Base-by-base conservation (phyloP, 2,888 invertebrate genomes). In the Herminia tarsipennalis region DNA sequence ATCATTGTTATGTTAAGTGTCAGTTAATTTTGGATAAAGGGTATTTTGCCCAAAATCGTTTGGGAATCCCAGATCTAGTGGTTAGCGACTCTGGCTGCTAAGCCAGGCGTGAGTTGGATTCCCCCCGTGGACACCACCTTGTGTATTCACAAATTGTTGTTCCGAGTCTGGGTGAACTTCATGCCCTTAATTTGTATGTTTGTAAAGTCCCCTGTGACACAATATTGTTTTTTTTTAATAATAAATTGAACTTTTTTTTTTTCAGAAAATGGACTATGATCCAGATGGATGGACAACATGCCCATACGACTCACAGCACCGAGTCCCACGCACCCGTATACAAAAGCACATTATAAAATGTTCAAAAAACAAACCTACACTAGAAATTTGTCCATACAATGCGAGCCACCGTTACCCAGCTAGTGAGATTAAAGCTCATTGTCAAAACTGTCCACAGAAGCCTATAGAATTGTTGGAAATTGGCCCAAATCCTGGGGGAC, bases 291-390 rank as follows among this genome's bases (percentile, higher is more conserved):
- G 81, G 56, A 71, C 92, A 0, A 62, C 74, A 0, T 94, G 94
- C 51, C 94, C 94, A 0, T 94, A 94, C 68, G 78, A 94, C 40
- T 34, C 68, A 0, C 22, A 72, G 0, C 94, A 94, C 59, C 76
- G 80, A 0, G 90, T 94, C 12, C 73, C 87, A 0, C 81, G 83
- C 0, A 87, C 86, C 2, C 86, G 93, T 0, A 70, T 94, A 3
- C 93, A 93, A 42, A 76, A 72, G 0, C 94, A 94, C 63, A 60
- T 94, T 0, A 65, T 92, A 0, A 94, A 93, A 66, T 94, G 94
- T 52, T 78, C 92, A 10, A 69, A 81, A 8, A 81, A 78, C 0
- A 76, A 92, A 51, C 90, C 92, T 0, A 63, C 81, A 1, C 62
- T 83, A 0, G 66, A 73, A 1, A 84, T 86, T 2, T 94, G 94